A percentile compares a stretch with the other conserved stretches of the same genome.
Conservation (phyloP, 2,113 vertebrate genomes). For the Gnathonemus longibarbis region DNA sequence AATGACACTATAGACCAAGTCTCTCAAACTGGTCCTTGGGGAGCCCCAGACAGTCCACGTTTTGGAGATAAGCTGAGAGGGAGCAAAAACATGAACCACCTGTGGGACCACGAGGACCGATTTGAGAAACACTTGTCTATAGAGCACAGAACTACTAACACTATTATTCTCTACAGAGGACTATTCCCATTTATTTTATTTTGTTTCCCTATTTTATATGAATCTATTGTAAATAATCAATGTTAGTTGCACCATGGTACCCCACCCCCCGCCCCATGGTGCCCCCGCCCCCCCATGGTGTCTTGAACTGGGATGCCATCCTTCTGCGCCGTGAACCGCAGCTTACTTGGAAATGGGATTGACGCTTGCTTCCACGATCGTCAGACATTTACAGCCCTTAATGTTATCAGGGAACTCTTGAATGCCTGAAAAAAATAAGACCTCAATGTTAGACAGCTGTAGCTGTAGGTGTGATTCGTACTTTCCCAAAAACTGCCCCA, state of each 20-base stretch:
- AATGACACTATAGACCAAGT: not conserved
- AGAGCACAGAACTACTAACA: not conserved
- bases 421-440: constrained; percentile 69
- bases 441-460: constrained; percentile 5
- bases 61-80: not conserved
- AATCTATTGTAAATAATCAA: not conserved
- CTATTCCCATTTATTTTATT: not conserved
- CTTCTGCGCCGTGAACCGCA: not conserved
- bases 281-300: not conserved
- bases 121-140: not conserved
- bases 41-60: not conserved
- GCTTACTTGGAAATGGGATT: constrained; percentile 98
- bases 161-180: not conserved
- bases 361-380: constrained; percentile 96
- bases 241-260: not conserved
- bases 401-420: constrained; percentile 99
- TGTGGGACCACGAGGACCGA: not conserved
- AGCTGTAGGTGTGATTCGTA: not conserved
- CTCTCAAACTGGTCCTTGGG: not conserved
- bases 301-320: not conserved
- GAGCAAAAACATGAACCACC: not conserved
- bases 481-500: not conserved
- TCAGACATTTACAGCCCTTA: constrained; percentile 97
- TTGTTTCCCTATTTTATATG: not conserved
- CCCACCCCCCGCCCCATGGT: too few relatives aligned